Evolutionary conservation across 1,140 invertebrate species (phyloP).

Genomic region (Meteorus sp.): DNA sequence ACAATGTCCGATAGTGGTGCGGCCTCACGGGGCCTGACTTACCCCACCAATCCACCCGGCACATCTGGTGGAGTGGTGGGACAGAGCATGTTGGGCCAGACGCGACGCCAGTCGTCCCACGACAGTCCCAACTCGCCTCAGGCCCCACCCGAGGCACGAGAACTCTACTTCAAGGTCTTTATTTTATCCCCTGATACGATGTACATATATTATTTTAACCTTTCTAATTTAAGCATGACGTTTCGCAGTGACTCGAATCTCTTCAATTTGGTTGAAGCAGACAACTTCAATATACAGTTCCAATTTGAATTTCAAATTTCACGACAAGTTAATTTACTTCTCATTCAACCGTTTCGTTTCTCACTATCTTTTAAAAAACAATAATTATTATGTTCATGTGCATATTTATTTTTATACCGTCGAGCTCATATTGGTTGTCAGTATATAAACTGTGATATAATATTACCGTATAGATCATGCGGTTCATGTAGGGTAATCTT

Average conservation of each 20-base stretch:
- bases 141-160: constrained; percentile 49
- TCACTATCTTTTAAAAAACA: too few species aligned
- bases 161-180: constrained; percentile 53
- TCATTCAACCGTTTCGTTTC: too few species aligned
- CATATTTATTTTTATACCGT: too few species aligned
- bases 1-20: constrained; percentile 26
- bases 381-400: too few species aligned
- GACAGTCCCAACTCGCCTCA: constrained; percentile 40
- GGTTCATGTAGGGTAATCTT: too few species aligned
- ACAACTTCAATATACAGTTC: too few species aligned
- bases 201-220: neutral
- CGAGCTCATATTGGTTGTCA: too few species aligned
- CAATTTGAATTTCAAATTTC: too few species aligned
- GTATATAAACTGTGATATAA: too few species aligned
- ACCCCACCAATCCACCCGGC: neutral
- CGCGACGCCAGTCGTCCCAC: constrained; percentile 40
- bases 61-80: neutral
- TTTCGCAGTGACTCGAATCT: constrained; percentile 12
- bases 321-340: too few species aligned
- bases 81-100: neutral
- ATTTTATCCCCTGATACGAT: constrained; percentile 12
- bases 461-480: too few species aligned
- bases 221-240: constrained; percentile 9
- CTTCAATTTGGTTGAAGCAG: too few species aligned
- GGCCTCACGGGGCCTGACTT: constrained; percentile 33